Evolutionary conservation across 1,140 invertebrate genomes (phyloP).

Genomic region (Agrilus planipennis): DNA sequence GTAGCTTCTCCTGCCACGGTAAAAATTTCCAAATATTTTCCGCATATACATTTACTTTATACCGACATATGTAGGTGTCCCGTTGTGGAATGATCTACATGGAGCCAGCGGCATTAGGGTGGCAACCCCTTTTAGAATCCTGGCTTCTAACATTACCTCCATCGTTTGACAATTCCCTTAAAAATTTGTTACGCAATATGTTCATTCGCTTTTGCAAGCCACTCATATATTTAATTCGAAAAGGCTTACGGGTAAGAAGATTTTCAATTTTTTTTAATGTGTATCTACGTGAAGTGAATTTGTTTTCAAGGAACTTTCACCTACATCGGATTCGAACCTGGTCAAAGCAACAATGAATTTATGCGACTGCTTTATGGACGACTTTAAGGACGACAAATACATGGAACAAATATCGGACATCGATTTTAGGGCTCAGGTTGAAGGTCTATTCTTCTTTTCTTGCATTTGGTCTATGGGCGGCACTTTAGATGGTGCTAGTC

Average conservation of each 20-base stretch:
- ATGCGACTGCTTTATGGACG: slow-evolving; percentile 79
- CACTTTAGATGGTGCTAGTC: slow-evolving; percentile 55
- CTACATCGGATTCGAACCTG: slow-evolving; percentile 76
- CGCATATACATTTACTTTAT: not conserved
- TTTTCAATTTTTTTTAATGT: slow-evolving; percentile 63
- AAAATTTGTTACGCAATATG: not conserved
- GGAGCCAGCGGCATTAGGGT: slow-evolving; percentile 63
- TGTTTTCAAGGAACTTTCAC: slow-evolving; percentile 46
- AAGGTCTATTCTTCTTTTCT: slow-evolving; percentile 86
- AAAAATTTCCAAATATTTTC: not conserved
- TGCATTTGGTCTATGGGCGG: slow-evolving; percentile 86
- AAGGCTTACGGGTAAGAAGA: slow-evolving; percentile 44
- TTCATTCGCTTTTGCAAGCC: not conserved
- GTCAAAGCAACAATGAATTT: slow-evolving; percentile 75
- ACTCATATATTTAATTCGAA: slow-evolving; percentile 50
- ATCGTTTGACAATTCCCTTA: not conserved
- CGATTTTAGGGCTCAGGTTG: slow-evolving; percentile 62
- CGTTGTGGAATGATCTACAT: slow-evolving; percentile 95
- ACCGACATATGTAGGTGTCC: slow-evolving; percentile 46
- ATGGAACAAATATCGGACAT: slow-evolving; percentile 54
- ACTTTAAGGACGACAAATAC: slow-evolving; percentile 71
- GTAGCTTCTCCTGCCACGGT: slow-evolving; percentile 85
- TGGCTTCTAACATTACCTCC: slow-evolving; percentile 49
- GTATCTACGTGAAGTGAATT: slow-evolving; percentile 57
- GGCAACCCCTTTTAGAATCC: slow-evolving; percentile 56